Percentiles rank a stretch among this genome's conserved stretches.
phyloP scores from a whole-genome alignment of 1,140 invertebrate species.

The Zaprionus gabonicus region DNA sequence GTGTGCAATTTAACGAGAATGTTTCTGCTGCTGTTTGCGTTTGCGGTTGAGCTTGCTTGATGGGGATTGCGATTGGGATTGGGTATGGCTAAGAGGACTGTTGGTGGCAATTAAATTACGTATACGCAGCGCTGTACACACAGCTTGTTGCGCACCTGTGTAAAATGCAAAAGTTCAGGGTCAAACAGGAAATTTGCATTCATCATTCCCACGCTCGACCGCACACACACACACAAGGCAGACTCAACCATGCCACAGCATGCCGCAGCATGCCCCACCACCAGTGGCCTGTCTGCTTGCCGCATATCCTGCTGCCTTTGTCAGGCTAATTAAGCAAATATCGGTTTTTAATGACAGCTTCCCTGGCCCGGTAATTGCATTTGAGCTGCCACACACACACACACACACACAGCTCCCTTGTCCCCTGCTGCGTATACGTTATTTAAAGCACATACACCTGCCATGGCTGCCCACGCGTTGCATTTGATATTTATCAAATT shows the following conservation, averaged over 20 bases:
- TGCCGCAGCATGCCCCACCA: neutral
- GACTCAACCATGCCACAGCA: too few relatives aligned
- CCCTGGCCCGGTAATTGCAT: conserved; percentile 51
- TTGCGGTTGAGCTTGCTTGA: too few relatives aligned
- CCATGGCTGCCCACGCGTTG: neutral
- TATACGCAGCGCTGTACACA: conserved; percentile 27
- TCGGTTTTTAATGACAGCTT: conserved; percentile 41
- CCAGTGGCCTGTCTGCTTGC: too few relatives aligned
- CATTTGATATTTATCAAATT: conserved; percentile 63
- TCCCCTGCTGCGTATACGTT: neutral
- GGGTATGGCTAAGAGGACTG: neutral
- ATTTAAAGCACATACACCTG: neutral
- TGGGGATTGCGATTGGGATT: too few relatives aligned
- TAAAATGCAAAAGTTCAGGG: conserved; percentile 72
- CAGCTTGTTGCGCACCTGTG: conserved; percentile 37
- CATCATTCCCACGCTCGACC: conserved; percentile 37
- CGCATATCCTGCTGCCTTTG: conserved; percentile 1
- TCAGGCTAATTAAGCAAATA: conserved; percentile 47
- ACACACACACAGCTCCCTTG: too few relatives aligned
- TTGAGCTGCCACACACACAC: conserved; percentile 1
- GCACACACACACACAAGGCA: too few relatives aligned
- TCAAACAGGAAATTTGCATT: conserved; percentile 53
- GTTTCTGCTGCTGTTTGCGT: conserved; percentile 1
- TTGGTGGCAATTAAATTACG: conserved; percentile 56
- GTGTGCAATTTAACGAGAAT: conserved; percentile 26